phyloP scores from a whole-genome alignment of 2,797 vertebrate species.

The Pantherophis alleghaniensis region DNA sequence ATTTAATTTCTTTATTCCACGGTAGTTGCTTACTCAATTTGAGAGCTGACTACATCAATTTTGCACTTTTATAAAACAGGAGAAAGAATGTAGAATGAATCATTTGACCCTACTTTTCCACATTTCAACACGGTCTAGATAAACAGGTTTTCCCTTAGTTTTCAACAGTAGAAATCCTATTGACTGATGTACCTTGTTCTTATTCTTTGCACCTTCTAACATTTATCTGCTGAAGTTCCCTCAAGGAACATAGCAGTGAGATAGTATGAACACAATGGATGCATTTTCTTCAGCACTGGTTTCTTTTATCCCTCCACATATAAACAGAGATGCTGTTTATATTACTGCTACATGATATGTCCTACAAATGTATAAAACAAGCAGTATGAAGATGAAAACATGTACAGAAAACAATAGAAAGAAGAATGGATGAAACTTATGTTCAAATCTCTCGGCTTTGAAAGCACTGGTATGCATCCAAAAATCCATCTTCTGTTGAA shows the following conservation, averaged over 20 bases:
- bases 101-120: background rate
- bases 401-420: background rate
- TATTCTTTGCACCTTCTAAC: slow-evolving; percentile 34
- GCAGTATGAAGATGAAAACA: background rate
- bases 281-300: slow-evolving; percentile 49
- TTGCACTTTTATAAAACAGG: background rate
- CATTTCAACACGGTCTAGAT: background rate
- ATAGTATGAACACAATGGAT: slow-evolving; percentile 38
- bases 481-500: background rate
- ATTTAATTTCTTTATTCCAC: background rate
- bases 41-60: background rate
- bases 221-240: slow-evolving; percentile 38
- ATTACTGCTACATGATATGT: slow-evolving; percentile 5
- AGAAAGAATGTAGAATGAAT: background rate
- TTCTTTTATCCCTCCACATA: slow-evolving; percentile 47
- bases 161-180: background rate
- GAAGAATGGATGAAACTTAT: background rate
- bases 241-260: slow-evolving; percentile 36
- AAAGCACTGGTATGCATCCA: background rate
- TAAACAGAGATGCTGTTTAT: slow-evolving; percentile 45
- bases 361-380: slow-evolving; percentile 13
- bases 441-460: background rate
- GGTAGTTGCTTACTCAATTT: background rate
- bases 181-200: background rate
- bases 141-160: slow-evolving; percentile 26